Conservation (phyloP, 2,113 vertebrate species). For the Gavia stellata region DNA sequence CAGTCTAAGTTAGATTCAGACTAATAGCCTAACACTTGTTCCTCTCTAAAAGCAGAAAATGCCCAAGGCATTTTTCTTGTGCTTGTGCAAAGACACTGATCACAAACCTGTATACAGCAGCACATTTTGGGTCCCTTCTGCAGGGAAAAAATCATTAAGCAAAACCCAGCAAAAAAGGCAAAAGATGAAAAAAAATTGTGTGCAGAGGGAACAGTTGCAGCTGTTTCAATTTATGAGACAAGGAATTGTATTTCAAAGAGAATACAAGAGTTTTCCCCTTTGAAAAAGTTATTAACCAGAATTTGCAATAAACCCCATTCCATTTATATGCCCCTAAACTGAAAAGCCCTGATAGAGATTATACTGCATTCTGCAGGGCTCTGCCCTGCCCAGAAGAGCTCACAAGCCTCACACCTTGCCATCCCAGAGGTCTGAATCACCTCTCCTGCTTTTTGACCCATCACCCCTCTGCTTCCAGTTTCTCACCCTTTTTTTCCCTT, state of each 20-base stretch:
- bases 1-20: conserved; percentile 55
- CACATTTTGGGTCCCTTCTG: conserved; percentile 31
- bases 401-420: background rate
- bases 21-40: conserved; percentile 63
- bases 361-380: background rate
- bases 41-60: conserved; percentile 59
- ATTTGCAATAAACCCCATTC: conserved; percentile 47
- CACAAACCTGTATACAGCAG: conserved; percentile 30
- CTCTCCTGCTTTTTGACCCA: background rate
- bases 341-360: conserved; percentile 17
- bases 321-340: conserved; percentile 55
- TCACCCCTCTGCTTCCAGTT: background rate
- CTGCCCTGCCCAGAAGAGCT: background rate
- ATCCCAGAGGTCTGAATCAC: background rate
- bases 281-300: conserved; percentile 62
- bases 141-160: conserved; percentile 64
- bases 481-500: background rate
- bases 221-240: conserved; percentile 66
- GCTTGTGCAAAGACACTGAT: conserved; percentile 54
- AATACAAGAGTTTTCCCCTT: conserved; percentile 52
- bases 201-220: conserved; percentile 22
- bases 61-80: conserved; percentile 58
- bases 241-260: conserved; percentile 70
- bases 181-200: conserved; percentile 17
- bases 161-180: conserved; percentile 51